phyloP scores from a whole-genome alignment of 1,140 invertebrate species.

The Lucilia sericata region DNA sequence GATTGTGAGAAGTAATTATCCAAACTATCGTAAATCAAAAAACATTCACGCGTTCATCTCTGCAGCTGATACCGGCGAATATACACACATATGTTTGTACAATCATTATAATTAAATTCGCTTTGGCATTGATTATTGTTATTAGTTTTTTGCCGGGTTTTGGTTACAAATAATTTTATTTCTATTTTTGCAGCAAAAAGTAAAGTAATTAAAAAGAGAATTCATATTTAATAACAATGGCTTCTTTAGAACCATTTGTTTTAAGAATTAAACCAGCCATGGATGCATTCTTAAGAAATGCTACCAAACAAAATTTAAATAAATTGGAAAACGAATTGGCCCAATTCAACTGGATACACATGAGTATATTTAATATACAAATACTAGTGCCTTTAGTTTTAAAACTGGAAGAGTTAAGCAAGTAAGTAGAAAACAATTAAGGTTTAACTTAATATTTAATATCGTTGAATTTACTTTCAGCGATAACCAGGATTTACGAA shows the following conservation, averaged over 20 bases:
- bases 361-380: conserved; percentile 60
- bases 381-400: conserved; percentile 60
- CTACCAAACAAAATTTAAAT: conserved; percentile 53
- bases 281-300: conserved; percentile 57
- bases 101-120: no score
- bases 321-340: conserved; percentile 55
- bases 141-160: background rate
- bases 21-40: no score
- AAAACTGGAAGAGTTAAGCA: conserved; percentile 58
- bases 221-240: conserved; percentile 48
- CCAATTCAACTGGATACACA: conserved; percentile 58
- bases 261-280: conserved; percentile 67
- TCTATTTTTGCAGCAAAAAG: background rate
- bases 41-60: no score
- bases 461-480: conserved; percentile 46
- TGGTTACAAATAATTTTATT: background rate
- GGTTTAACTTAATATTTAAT: background rate
- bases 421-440: conserved; percentile 47
- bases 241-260: conserved; percentile 60
- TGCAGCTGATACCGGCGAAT: no score
- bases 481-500: conserved; percentile 58
- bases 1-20: no score
- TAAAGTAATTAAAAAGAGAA: background rate
- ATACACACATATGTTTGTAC: no score
- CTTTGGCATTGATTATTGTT: background rate